Conservation (phyloP, 2,113 vertebrate species). For the Myanophis thanlyinensis region DNA sequence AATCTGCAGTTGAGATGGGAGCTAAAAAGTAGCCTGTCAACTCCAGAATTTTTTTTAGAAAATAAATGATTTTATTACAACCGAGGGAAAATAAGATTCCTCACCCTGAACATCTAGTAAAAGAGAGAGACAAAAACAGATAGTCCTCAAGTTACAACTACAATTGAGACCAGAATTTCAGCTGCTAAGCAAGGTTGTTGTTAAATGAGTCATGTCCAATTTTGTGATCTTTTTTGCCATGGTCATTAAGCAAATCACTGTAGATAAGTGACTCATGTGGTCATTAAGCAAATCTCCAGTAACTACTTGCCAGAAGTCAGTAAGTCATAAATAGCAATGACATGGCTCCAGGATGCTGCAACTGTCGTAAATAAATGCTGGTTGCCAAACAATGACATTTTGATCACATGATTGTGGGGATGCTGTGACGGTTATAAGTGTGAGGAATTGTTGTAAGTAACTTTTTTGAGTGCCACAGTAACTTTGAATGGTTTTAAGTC, state of each 20-base stretch:
- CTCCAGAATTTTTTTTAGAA: not conserved
- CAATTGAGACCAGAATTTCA: not conserved
- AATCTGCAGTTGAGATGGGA: not conserved
- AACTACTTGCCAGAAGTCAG: not conserved
- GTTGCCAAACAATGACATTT: not conserved
- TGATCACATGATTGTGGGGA: not conserved
- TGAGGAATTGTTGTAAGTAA: not conserved
- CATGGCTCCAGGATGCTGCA: not conserved
- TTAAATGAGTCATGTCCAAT: not conserved
- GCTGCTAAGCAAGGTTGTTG: not conserved
- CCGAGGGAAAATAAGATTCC: not conserved
- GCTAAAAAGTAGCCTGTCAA: not conserved
- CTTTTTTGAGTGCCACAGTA: not conserved
- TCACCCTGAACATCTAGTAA: not conserved
- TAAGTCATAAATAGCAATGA: not conserved
- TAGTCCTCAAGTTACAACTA: not conserved
- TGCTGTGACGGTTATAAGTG: not conserved
- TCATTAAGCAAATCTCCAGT: not conserved
- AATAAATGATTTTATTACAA: not conserved
- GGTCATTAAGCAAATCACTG: not conserved
- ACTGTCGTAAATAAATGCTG: not conserved
- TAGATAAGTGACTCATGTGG: not conserved
- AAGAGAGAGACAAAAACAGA: not conserved
- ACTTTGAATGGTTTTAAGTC: not conserved
- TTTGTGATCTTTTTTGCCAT: not conserved